phyloP scores from a whole-genome alignment of 2,888 invertebrate genomes.

The Cremastobaeus sp. region DNA sequence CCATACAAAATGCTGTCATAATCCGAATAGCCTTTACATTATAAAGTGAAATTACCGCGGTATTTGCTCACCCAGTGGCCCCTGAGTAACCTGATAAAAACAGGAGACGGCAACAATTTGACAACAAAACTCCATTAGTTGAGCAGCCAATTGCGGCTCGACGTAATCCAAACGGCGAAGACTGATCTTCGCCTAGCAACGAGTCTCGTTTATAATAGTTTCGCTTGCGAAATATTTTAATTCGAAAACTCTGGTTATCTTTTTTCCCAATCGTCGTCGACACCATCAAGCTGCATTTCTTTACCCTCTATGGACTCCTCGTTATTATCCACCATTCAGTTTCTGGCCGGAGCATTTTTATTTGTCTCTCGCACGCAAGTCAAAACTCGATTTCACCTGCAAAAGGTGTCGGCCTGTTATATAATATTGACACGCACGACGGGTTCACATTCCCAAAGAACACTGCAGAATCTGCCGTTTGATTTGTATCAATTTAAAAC shows the following conservation, averaged over 20 bases:
- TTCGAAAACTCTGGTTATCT: too few relatives aligned
- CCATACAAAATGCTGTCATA: too few relatives aligned
- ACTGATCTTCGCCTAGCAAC: constrained; percentile 6
- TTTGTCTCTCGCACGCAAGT: constrained; percentile 34
- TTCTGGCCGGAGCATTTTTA: constrained; percentile 16
- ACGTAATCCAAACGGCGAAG: background rate
- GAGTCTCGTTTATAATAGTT: too few relatives aligned
- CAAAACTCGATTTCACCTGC: constrained; percentile 31
- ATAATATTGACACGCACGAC: constrained; percentile 24
- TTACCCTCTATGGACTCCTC: constrained; percentile 1
- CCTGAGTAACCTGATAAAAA: constrained; percentile 1
- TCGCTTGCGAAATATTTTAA: too few relatives aligned
- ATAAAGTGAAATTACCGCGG: background rate
- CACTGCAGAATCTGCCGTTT: too few relatives aligned
- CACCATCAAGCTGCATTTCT: too few relatives aligned
- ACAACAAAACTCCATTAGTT: constrained; percentile 24
- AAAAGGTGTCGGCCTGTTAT: constrained; percentile 26
- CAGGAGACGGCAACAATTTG: background rate
- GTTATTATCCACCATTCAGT: background rate
- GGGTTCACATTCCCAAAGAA: constrained; percentile 5
- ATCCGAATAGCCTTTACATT: too few relatives aligned
- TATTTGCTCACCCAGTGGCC: constrained; percentile 5
- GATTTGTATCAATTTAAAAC: too few relatives aligned
- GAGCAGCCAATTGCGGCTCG: background rate
- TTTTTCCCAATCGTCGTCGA: too few relatives aligned